Evolutionary conservation across 2,888 invertebrate genomes (phyloP).

Genomic region (Melikaiella ostensackeni): DNA sequence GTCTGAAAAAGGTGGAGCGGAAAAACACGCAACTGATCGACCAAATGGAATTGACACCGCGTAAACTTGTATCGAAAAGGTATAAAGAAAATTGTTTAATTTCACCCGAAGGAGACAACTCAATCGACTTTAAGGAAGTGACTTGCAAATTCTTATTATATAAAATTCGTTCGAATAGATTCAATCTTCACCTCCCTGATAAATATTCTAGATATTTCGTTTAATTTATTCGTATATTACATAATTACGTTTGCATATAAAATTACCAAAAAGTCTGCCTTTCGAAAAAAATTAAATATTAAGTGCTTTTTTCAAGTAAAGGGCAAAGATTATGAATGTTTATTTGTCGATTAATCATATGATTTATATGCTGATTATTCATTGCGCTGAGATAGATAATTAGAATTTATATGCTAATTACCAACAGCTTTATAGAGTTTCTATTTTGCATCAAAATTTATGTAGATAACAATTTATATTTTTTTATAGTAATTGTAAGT

Average conservation of each 20-base stretch:
- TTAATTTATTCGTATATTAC: too few relatives aligned
- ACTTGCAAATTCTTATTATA: background rate
- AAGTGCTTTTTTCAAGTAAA: too few relatives aligned
- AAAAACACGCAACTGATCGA: background rate
- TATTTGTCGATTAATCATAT: background rate
- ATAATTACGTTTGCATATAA: too few relatives aligned
- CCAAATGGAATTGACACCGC: background rate
- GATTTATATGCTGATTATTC: background rate
- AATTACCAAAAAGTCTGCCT: too few relatives aligned
- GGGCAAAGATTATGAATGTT: background rate
- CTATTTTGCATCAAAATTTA: background rate
- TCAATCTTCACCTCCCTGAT: background rate
- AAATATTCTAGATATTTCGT: background rate
- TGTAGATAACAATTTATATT: background rate
- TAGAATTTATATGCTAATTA: slow-evolving; percentile 1
- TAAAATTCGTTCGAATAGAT: background rate
- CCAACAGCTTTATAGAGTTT: background rate
- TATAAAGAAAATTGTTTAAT: background rate
- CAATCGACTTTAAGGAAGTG: background rate
- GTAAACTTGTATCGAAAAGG: background rate
- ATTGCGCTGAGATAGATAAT: background rate
- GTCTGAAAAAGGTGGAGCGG: background rate
- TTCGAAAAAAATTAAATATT: too few relatives aligned
- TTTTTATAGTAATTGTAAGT: background rate
- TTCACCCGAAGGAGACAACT: background rate